Base-by-base conservation (phyloP, 2,797 vertebrate species). In the Pipistrellus pygmaeus region DNA sequence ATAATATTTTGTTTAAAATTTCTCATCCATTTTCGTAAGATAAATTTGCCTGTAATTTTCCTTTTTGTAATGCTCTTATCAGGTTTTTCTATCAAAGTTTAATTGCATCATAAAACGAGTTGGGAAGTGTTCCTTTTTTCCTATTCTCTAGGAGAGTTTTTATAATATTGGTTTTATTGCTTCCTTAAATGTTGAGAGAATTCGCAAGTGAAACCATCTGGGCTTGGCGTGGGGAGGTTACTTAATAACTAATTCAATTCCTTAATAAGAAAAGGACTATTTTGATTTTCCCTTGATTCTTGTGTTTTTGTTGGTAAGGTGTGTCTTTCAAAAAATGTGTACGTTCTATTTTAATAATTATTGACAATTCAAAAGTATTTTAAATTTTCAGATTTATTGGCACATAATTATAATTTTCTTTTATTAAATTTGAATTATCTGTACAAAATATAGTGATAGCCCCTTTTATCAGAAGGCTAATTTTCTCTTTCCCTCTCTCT, bases 171-270 rank as follows among this genome's bases (percentile, higher is more conserved):
- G 18, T 93, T 92, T 95, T 91, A 90, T 76, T 94, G 55, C 46
- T 86, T 91, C 75, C 69, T 86, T 93, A 64, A 88, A 62, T 85
- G 32, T 78, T 94, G 73, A 44, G 41, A 90, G 83, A 93, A 85
- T 93, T 94, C 69, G 68, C 60, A 91, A 85, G 53, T 88, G 87
- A 93, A 94, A 57, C 76, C 60, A 78, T 75, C 21, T 97, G 93
- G 66, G 17, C 12, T 90, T 77, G 30, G 32, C 68, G 10, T 86
- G 57, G 9, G 1, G 41, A 88, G 13, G 5, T 85, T 68, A 88
- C 66, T 91, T 94, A 81, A 78, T 82, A 88, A 88, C 15, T 38
- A 25, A 85, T 93, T 88, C n/a, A 66, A 72, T 77, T 89, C 62
- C 35, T 88, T 84, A 96, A 57, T 76, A 80, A 41, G 30, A 90